These are phyloP conservation scores for Cephus sareptanus DNA, from an alignment of 2,888 invertebrate species.

Conservation along the genomic window DNA sequence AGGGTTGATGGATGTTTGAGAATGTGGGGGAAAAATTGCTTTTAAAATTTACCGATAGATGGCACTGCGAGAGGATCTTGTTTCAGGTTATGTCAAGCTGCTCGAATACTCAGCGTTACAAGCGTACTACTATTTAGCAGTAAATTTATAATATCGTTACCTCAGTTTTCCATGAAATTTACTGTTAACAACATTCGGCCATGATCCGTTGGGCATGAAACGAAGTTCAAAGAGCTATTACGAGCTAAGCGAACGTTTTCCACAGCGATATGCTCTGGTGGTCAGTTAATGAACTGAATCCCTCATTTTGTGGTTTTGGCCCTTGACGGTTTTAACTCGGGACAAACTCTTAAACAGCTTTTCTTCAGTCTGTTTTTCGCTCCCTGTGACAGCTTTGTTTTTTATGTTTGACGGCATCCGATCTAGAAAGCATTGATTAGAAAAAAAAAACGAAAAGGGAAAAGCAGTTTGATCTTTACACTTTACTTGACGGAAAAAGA, in stretches of 20 bases:
- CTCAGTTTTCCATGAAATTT: neutral
- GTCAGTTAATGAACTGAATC: conserved; percentile 1
- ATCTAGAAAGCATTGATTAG: neutral
- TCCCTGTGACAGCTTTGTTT: neutral
- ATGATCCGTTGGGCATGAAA: conserved; percentile 5
- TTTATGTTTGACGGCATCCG: neutral
- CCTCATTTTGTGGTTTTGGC: neutral
- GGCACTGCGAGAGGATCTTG: neutral
- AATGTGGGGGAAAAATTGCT: neutral
- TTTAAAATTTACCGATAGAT: neutral
- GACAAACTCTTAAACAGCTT: neutral
- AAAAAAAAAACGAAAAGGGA: too few species aligned
- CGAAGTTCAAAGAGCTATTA: conserved; percentile 5
- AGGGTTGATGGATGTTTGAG: neutral
- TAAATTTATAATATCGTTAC: neutral
- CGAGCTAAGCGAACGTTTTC: neutral
- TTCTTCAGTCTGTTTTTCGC: neutral
- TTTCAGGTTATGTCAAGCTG: neutral
- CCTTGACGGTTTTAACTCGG: neutral
- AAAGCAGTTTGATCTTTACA: neutral
- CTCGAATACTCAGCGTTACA: neutral
- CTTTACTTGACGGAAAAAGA: neutral
- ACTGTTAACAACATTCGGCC: neutral
- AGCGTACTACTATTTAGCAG: neutral
- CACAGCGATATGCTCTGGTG: neutral